A percentile compares a stretch with the other conserved stretches of the same genome.
phyloP scores from a whole-genome alignment of 2,888 invertebrate genomes.

The Leucophenga maculata region DNA sequence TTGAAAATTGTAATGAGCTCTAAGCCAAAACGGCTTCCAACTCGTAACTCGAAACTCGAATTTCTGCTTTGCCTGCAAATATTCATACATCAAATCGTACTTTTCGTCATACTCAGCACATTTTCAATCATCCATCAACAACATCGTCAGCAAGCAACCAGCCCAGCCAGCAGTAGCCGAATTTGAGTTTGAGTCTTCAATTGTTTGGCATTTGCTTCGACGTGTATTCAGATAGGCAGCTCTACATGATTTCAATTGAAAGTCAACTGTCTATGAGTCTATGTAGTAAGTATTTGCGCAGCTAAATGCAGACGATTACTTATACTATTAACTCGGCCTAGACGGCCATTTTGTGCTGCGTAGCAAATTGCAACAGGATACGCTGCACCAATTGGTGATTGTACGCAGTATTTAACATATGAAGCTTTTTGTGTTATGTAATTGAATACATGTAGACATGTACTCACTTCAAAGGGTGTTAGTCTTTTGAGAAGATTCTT shows the following conservation, averaged over 20 bases:
- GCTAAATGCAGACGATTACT: slow-evolving; percentile 21
- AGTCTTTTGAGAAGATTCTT: too few relatives aligned
- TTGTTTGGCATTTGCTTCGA: slow-evolving; percentile 19
- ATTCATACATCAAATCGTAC: slow-evolving; percentile 5
- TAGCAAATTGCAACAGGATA: background rate
- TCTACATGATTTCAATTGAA: background rate
- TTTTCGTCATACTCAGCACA: slow-evolving; percentile 23
- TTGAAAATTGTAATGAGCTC: slow-evolving; percentile 66
- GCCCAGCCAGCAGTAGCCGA: background rate
- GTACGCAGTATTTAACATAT: slow-evolving; percentile 30
- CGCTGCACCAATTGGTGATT: background rate
- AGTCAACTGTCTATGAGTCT: background rate
- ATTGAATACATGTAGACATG: slow-evolving; percentile 11
- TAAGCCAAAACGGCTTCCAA: slow-evolving; percentile 52
- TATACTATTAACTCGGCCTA: slow-evolving; percentile 2
- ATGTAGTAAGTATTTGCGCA: slow-evolving; percentile 13
- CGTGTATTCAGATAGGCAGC: too few relatives aligned
- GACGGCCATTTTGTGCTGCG: too few relatives aligned
- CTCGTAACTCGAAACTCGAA: background rate
- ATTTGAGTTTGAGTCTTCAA: slow-evolving; percentile 13
- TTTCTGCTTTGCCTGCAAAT: slow-evolving; percentile 13
- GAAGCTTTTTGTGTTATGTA: slow-evolving; percentile 3
- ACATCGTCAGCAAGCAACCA: background rate
- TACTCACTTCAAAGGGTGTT: too few relatives aligned
- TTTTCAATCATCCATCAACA: background rate